Percentiles rank a stretch among this genome's conserved stretches.
Conservation (phyloP, 2,113 vertebrate genomes). For the Myotis davidii region DNA sequence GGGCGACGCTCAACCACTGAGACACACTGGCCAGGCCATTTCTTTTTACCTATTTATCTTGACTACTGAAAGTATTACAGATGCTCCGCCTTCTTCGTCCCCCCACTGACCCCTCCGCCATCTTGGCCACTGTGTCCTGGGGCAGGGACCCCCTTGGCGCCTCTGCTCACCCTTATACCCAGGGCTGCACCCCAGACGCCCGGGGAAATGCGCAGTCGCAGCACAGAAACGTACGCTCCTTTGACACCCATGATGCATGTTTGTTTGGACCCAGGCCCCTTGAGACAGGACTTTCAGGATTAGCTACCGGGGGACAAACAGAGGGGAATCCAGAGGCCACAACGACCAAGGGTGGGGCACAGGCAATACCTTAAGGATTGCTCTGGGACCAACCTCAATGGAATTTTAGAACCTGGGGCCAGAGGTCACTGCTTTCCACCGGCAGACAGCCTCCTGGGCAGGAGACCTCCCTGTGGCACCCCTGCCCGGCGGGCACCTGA, state of each 20-base stretch:
- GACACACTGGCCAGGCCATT: too few relatives aligned
- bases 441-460: background rate
- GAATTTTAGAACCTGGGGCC: background rate
- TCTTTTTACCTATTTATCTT: too few relatives aligned
- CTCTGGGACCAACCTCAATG: background rate
- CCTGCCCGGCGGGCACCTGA: rapidly evolving
- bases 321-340: background rate
- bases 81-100: too few relatives aligned
- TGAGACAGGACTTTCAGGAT: background rate
- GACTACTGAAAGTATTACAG: too few relatives aligned
- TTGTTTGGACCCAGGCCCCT: background rate
- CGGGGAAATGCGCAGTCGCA: background rate
- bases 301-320: background rate
- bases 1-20: too few relatives aligned
- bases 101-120: background rate
- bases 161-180: background rate
- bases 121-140: background rate
- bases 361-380: background rate
- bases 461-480: background rate
- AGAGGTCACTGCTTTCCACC: background rate
- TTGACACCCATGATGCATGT: rapidly evolving
- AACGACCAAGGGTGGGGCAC: background rate
- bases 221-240: rapidly evolving
- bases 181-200: background rate
- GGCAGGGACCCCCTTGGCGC: rapidly evolving